These are phyloP conservation scores for Agrotis ipsilon DNA, from an alignment of 2,888 invertebrate genomes.

Conservation along the genomic window DNA sequence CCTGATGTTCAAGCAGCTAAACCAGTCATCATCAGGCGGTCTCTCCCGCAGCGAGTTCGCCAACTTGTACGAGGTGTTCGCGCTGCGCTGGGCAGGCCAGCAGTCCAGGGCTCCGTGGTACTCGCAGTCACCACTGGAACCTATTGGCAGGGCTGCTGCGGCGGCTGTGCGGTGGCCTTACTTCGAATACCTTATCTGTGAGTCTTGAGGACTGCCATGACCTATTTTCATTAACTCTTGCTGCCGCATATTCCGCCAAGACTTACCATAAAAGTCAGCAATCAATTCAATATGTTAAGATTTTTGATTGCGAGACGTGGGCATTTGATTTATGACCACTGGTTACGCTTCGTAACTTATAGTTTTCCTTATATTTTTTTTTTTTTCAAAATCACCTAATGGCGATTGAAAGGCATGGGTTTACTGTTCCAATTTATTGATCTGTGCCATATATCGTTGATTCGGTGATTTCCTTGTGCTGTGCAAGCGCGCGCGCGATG, in stretches of 20 bases:
- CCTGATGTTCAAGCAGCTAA: slow-evolving; percentile 95
- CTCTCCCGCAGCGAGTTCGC: slow-evolving; percentile 94
- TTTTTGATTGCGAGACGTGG: neutral
- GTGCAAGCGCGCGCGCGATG: too few species aligned
- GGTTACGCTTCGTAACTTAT: too few species aligned
- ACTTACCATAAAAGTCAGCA: neutral
- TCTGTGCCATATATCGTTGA: too few species aligned
- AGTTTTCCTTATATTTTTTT: too few species aligned
- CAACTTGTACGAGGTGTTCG: slow-evolving; percentile 92
- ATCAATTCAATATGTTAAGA: neutral
- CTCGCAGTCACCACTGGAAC: slow-evolving; percentile 89
- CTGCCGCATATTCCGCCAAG: neutral
- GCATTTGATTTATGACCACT: neutral
- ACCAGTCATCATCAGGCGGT: slow-evolving; percentile 92
- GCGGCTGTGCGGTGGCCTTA: slow-evolving; percentile 93
- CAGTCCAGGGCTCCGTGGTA: slow-evolving; percentile 94
- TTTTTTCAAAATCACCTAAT: too few species aligned
- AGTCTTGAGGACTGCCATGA: slow-evolving; percentile 75
- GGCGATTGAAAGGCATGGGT: too few species aligned
- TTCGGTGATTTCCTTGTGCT: too few species aligned
- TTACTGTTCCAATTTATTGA: too few species aligned
- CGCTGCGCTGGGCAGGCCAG: slow-evolving; percentile 94
- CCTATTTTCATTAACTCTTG: neutral
- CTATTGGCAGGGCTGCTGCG: slow-evolving; percentile 91
- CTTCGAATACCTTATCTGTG: slow-evolving; percentile 94